A percentile compares a stretch with the other conserved stretches of the same genome.
Conservation (phyloP, 1,140 invertebrate species). For the Brachionus koreanus region DNA sequence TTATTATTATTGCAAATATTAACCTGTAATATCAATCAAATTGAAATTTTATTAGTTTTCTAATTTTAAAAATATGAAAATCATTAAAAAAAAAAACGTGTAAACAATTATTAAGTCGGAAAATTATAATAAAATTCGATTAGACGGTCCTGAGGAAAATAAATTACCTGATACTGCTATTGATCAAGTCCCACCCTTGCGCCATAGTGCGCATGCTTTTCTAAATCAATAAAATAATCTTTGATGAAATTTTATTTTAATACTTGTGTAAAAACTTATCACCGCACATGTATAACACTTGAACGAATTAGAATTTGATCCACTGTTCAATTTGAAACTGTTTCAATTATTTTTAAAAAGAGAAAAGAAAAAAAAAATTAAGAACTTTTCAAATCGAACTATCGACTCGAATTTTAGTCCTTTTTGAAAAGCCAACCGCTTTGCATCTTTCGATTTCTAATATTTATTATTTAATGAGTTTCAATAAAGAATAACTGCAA, state of each 20-base stretch:
- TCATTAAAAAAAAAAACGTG: background rate
- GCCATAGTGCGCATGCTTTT: background rate
- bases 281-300: conserved; percentile 22
- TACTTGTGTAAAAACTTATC: conserved; percentile 22
- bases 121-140: background rate
- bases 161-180: too few relatives aligned
- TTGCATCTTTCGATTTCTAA: background rate
- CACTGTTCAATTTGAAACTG: conserved; percentile 10
- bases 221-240: conserved; percentile 22
- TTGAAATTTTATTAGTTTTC: conserved; percentile 28
- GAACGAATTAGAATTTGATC: background rate
- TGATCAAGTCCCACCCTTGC: background rate
- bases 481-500: background rate
- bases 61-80: background rate
- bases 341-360: background rate
- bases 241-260: conserved; percentile 14
- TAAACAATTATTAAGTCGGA: background rate
- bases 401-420: conserved; percentile 38
- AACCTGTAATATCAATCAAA: conserved; percentile 37
- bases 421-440: conserved; percentile 8
- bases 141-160: too few relatives aligned
- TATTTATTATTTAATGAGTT: background rate
- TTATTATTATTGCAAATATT: conserved; percentile 32
- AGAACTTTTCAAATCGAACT: conserved; percentile 16
- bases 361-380: background rate